Evolutionary conservation across 2,113 vertebrate genomes (phyloP).

Genomic region (Strix aluco): DNA sequence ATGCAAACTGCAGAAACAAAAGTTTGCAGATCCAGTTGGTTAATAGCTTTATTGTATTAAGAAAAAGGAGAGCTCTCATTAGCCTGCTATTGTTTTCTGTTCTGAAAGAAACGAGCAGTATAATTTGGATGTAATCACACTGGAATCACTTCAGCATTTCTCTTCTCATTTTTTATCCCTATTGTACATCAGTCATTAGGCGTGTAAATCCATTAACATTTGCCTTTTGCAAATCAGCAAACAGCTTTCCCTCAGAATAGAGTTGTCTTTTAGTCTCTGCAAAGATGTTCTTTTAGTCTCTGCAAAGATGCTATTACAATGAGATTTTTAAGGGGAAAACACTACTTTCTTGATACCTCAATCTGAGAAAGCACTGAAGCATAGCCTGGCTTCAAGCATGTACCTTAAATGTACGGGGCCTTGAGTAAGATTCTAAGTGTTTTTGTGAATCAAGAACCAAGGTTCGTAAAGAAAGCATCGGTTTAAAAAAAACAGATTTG

Average conservation of each 20-base stretch:
- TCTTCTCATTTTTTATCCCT: slow-evolving; percentile 6
- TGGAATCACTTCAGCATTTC: slow-evolving; percentile 19
- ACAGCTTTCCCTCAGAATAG: neutral
- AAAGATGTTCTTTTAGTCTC: neutral
- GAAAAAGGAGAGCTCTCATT: slow-evolving; percentile 16
- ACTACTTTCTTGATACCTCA: neutral
- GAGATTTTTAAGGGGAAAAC: neutral
- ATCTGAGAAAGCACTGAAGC: neutral
- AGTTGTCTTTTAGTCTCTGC: neutral
- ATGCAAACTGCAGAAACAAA: slow-evolving; percentile 5
- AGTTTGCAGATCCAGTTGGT: neutral
- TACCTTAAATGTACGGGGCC: neutral
- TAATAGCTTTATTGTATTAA: slow-evolving; percentile 24
- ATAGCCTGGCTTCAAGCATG: neutral
- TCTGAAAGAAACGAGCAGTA: neutral
- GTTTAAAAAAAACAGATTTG: neutral
- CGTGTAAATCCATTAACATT: neutral
- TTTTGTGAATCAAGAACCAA: neutral
- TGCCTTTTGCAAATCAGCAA: neutral
- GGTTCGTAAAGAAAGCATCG: neutral
- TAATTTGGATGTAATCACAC: slow-evolving; percentile 35
- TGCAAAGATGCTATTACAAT: neutral
- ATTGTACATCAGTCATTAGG: neutral
- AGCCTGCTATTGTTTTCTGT: neutral
- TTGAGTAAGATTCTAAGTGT: neutral